These are phyloP conservation scores for Apoda limacodes DNA, from an alignment of 2,888 invertebrate genomes.

Conservation along the genomic window DNA sequence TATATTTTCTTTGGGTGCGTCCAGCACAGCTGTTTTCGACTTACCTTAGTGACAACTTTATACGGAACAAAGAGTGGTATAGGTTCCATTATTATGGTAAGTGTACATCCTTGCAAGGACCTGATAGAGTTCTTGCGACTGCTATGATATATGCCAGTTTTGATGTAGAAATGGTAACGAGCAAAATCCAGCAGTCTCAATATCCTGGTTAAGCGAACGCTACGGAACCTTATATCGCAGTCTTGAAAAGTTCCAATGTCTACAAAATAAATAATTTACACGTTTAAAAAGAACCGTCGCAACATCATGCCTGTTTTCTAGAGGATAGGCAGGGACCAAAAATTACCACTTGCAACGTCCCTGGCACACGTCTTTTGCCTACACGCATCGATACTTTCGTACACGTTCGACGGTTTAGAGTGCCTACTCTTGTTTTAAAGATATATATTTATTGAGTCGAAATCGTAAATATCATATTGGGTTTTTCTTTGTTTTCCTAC, in stretches of 20 bases:
- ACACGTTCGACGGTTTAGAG: no score
- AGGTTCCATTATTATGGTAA: conserved; percentile 28
- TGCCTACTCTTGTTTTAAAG: no score
- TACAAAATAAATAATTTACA: conserved; percentile 18
- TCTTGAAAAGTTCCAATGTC: conserved; percentile 53
- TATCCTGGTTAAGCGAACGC: conserved; percentile 38
- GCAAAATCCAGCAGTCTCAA: conserved; percentile 53
- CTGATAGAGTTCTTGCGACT: conserved; percentile 32
- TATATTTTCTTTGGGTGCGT: no score
- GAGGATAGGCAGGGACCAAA: neutral
- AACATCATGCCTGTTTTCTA: conserved; percentile 1
- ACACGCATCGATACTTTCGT: no score
- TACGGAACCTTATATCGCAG: conserved; percentile 36
- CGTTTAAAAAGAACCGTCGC: neutral
- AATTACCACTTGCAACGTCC: no score
- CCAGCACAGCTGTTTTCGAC: no score
- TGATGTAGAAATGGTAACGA: conserved; percentile 48
- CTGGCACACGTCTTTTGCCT: no score
- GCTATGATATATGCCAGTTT: conserved; percentile 40
- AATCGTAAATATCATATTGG: no score
- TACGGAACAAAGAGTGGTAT: conserved; percentile 43
- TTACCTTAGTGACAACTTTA: conserved; percentile 52
- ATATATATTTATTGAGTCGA: no score
- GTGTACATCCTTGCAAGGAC: conserved; percentile 50
- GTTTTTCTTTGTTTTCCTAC: no score